Base-by-base conservation (phyloP, 2,113 vertebrate species). In the Lanius ludovicianus region DNA sequence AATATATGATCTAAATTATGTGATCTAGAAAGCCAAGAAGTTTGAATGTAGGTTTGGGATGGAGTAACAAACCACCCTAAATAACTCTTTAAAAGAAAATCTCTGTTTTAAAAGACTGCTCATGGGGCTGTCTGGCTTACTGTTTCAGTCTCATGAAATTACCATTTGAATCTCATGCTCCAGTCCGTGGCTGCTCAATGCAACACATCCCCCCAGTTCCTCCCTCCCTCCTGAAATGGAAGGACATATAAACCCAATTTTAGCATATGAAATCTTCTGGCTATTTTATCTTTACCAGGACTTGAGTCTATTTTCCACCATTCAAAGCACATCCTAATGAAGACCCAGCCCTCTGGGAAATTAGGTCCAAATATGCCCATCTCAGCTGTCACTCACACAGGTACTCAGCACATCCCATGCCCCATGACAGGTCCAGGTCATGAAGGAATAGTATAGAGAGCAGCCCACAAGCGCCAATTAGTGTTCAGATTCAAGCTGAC, bases 401-500 rank as follows among this genome's bases (percentile, higher is more conserved):
- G 42, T 27, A 41, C 55, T 68, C n/a, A 30, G 42, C 64, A 44
- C 55, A 25, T 4, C 6, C 42, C 35, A 13, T 77, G 42, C 78
- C 55, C 64, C 0, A 2, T 55, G 86, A 70, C 25, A 81, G 56
- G 90, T 24, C 46, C 79, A 63, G 92, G 85, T 77, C 76, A 60
- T 5, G 59, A 65, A 79, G 56, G 30, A 84, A 20, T 12, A 50
- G 42, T 14, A 55, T 17, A 83, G 67, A 78, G 35, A 85, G 53
- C 85, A 84, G 52, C 39, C 71, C 35, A 10, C 3, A 62, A 70
- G 63, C 47, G 88, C 86, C 92, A 93, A 90, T 95, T 96, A 95
- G 68, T 67, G 76, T 5, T 84, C 50, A 80, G 23, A 37, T 90
- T 90, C 42, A 37, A 83, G 94, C 94, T 92, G 90, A 92, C 56